Base-by-base conservation (phyloP, 2,113 vertebrate species). In the Gasterosteus nipponicus region DNA sequence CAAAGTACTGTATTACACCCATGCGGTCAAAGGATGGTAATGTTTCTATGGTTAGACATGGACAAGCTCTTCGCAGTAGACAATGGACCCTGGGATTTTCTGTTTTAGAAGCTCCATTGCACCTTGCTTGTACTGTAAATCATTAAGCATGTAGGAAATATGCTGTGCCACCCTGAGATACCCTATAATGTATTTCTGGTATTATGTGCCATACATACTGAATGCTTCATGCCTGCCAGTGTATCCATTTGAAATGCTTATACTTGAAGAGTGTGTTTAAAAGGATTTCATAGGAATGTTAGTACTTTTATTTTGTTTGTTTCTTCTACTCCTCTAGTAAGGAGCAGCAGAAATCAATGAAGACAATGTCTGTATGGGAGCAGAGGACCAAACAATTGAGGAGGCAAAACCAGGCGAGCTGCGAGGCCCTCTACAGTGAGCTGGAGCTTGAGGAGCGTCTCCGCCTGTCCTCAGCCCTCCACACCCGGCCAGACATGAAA, bases 301-400 rank as follows among this genome's bases (percentile, higher is more conserved):
- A 15, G 7, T 63, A 11, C 1, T 79, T 54, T 26, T 74, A 63
- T 72, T 75, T 19, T 60, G n/a, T 71, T 14, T 66, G 15, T 0
- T 73, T 80, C 19, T n/a, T 74, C 14, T 78, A 29, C 39, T 65
- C 39, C 54, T 15, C 4, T 78, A 99, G 97, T 92, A 97, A 96
- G 90, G 94, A 95, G 83, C 97, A 97, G 93, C 96, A 96, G 86
- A 97, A 94, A 74, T 94, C 97, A 1, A 79, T 95, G 88, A 98
- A 98, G 90, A 92, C 94, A 1, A 96, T 96, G 90, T 98, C 97
- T 0, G 95, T 99, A 18, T 99, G 98, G 98, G 98, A 99, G 87
- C 97, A 98, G 91, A 94, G 96, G 75, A 95, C 97, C 82, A 95
- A 94, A 57, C 95, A 98, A 93, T 94, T 99, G 71, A 94, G 97